Percentiles rank a stretch among this genome's conserved stretches.
These are phyloP conservation scores for Chironomus tepperi DNA, from an alignment of 1,140 invertebrate genomes.

Conservation along the genomic window DNA sequence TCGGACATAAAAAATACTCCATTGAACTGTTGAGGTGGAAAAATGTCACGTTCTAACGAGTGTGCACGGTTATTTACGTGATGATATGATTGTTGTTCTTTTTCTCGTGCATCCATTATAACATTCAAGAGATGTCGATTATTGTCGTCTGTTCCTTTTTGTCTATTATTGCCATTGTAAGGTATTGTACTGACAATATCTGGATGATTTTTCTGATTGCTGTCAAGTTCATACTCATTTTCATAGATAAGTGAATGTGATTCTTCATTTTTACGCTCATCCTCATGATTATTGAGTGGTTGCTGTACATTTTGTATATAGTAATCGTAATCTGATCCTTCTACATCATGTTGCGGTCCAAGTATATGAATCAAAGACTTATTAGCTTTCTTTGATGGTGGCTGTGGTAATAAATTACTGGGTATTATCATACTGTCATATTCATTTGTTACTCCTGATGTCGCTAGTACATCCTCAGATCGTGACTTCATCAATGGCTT, in stretches of 20 bases:
- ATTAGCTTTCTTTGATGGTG: conserved; percentile 46
- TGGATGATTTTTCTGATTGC: conserved; percentile 50
- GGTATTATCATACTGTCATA: conserved; percentile 52
- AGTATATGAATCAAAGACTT: conserved; percentile 49
- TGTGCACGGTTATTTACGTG: conserved; percentile 12
- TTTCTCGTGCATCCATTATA: conserved; percentile 43
- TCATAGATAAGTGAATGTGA: conserved; percentile 34
- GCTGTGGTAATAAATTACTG: conserved; percentile 52
- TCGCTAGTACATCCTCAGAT: conserved; percentile 32
- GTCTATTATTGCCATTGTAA: conserved; percentile 27
- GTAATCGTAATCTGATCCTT: conserved; percentile 36
- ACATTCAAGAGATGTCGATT: conserved; percentile 47
- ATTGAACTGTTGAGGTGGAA: conserved; percentile 42
- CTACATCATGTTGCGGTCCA: conserved; percentile 36
- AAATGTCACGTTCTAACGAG: conserved; percentile 29
- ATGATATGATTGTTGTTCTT: conserved; percentile 33
- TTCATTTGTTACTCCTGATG: conserved; percentile 33
- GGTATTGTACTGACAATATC: conserved; percentile 37
- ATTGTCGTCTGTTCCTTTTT: neutral
- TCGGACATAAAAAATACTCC: conserved; percentile 41
- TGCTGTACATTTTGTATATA: conserved; percentile 31
- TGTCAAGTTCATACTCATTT: conserved; percentile 41
- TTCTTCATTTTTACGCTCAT: conserved; percentile 26
- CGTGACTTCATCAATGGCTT: conserved; percentile 41
- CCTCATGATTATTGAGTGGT: conserved; percentile 30